A percentile compares a stretch with the other conserved stretches of the same genome.
phyloP scores from a whole-genome alignment of 2,113 vertebrate genomes.

The Dermatemys mawii region DNA sequence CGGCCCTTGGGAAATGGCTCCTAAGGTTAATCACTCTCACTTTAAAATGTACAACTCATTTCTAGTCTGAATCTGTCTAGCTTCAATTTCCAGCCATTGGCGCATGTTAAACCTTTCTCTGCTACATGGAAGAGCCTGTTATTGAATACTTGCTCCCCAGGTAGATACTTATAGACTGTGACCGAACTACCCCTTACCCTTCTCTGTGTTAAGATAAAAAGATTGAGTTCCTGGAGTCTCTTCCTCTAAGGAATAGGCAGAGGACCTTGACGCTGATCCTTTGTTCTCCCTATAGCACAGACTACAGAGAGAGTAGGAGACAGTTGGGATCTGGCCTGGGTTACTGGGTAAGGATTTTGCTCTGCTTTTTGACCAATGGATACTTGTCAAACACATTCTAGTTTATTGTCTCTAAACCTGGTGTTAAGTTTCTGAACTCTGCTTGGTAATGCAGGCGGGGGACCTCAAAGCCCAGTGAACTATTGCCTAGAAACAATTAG shows the following conservation, averaged over 20 bases:
- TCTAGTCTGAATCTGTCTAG: neutral
- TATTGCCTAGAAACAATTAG: accelerated
- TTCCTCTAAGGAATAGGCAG: neutral
- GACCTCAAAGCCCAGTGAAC: accelerated
- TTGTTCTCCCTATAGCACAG: accelerated
- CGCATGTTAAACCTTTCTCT: neutral
- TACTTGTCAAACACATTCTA: accelerated
- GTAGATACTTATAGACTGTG: neutral
- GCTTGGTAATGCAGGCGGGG: accelerated
- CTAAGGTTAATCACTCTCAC: neutral
- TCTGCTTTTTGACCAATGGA: neutral
- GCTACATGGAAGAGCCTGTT: neutral
- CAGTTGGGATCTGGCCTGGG: accelerated
- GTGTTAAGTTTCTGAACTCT: neutral
- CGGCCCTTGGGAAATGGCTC: neutral
- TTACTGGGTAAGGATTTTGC: neutral
- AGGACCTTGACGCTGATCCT: accelerated
- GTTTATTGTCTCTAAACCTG: neutral
- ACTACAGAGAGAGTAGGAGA: accelerated
- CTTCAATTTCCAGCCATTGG: neutral
- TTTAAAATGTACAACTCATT: neutral
- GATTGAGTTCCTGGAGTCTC: neutral
- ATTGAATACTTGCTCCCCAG: neutral
- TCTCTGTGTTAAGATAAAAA: neutral
- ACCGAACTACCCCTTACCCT: too few relatives aligned